Evolutionary conservation across 2,797 vertebrate genomes (phyloP), one percentile per base, ranked within the genome.

Genomic region (Xiphorhynchus erythropygius): DNA sequence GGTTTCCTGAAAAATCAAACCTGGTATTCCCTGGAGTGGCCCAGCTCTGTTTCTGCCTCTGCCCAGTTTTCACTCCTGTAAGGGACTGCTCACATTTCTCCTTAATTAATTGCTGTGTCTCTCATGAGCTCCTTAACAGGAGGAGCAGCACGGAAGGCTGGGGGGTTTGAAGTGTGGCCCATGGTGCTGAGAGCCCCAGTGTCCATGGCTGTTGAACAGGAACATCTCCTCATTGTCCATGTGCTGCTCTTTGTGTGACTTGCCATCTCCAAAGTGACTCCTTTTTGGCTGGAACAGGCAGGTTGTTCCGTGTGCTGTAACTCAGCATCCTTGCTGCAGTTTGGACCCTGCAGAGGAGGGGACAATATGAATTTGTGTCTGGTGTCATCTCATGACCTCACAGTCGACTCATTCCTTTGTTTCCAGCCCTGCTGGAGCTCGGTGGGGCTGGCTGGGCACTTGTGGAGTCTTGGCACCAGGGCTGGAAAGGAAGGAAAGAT

Each of bases 231-330:
- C 50, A 1, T 0, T 11, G 23, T 55, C 56, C 5, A 1, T 4
- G 32, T 33, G 56, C 46, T 77, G 63, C 22, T 5, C 62, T 64
- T 55, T 17, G 2, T 52, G 37, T 35, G 24, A 14, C 17, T 28
- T 23, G 6, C 12, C 47, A 42, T 46, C 73, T 56, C 32, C 0
- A 0, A 21, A 17, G 3, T 25, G 65, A 13, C 1, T 0, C 17
- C 19, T 32, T 27, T 10, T 9, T 41, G 65, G 32, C 67, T 53
- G 53, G 37, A 69, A 42, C 0, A 1, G 17, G 27, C n/a, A 1
- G 0, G 0, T 19, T 4, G 44, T 4, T 44, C 44, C 22, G 3
- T 33, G 35, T 0, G 2, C 62, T 2, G 0, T 33, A 22, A 7
- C 39, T 49, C 18, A 4, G 13, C 1, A 0, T 37, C 11, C 57